phyloP scores from a whole-genome alignment of 2,888 invertebrate genomes.

The Chaetogeoica ovagalla region DNA sequence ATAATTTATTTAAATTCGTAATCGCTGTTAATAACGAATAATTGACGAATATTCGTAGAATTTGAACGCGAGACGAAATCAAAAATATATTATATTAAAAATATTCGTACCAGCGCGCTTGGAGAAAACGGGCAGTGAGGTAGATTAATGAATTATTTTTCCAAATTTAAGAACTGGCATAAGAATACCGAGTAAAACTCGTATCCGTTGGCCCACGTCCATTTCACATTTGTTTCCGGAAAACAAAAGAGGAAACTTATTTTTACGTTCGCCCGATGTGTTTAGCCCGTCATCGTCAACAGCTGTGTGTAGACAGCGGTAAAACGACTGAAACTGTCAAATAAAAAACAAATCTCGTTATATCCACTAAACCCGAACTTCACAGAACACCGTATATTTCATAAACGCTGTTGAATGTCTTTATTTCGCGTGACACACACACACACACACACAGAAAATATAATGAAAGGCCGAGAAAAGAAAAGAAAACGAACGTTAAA shows the following conservation, averaged over 20 bases:
- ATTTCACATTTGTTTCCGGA: constrained; percentile 17
- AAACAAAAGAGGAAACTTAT: neutral
- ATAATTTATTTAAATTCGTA: too few relatives aligned
- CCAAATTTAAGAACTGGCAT: neutral
- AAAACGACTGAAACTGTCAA: constrained; percentile 19
- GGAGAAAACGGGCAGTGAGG: too few relatives aligned
- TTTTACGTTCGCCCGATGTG: constrained; percentile 16
- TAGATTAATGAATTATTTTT: too few relatives aligned
- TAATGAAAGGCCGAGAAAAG: neutral
- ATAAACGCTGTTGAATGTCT: neutral
- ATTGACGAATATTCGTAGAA: too few relatives aligned
- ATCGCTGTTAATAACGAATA: too few relatives aligned
- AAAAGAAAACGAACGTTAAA: neutral
- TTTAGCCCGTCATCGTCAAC: constrained; percentile 13
- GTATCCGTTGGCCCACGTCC: constrained; percentile 20
- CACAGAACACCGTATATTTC: neutral
- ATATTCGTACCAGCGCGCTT: too few relatives aligned
- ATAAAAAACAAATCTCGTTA: constrained; percentile 47
- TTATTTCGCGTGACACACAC: constrained; percentile 2
- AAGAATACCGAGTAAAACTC: neutral
- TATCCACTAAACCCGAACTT: constrained; percentile 25
- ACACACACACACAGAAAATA: neutral
- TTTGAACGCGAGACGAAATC: too few relatives aligned
- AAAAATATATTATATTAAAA: too few relatives aligned
- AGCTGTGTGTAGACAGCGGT: constrained; percentile 29